Conservation (phyloP, 2,113 vertebrate genomes). For the Athene noctua region DNA sequence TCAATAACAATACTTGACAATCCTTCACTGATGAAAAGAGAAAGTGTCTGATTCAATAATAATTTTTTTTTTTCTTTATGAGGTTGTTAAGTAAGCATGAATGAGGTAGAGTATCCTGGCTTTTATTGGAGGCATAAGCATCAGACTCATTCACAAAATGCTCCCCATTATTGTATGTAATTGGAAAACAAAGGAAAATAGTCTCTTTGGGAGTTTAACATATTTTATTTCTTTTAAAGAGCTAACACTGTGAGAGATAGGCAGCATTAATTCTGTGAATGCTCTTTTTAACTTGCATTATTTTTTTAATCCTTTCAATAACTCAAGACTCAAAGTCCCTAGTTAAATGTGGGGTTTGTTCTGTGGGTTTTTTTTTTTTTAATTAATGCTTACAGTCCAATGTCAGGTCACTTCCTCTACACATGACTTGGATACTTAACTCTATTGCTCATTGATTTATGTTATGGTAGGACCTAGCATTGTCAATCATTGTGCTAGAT, state of each 20-base stretch:
- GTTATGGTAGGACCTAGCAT: not conserved
- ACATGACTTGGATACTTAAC: not conserved
- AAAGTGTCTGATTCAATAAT: not conserved
- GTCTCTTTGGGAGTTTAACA: slow-evolving; percentile 13
- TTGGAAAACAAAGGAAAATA: slow-evolving; percentile 51
- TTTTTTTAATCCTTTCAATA: not conserved
- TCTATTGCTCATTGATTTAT: slow-evolving; percentile 18
- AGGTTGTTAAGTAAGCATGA: slow-evolving; percentile 2
- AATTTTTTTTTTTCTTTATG: slow-evolving; percentile 7
- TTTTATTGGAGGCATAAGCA: slow-evolving; percentile 15
- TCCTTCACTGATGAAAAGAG: not conserved
- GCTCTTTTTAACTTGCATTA: not conserved
- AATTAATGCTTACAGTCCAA: not conserved
- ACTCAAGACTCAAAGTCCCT: not conserved
- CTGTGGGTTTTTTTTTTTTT: not conserved
- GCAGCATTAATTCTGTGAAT: not conserved
- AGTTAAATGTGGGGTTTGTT: not conserved
- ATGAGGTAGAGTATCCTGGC: not conserved
- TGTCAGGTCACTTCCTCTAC: not conserved
- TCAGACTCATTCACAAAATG: slow-evolving; percentile 32
- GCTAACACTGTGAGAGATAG: not conserved
- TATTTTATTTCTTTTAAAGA: slow-evolving; percentile 14
- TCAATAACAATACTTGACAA: not conserved
- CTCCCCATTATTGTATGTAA: not conserved
- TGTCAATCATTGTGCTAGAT: not conserved